Evolutionary conservation across 2,888 invertebrate genomes (phyloP), one percentile per base, ranked within the genome.

Genomic region (Netelia inedita): DNA sequence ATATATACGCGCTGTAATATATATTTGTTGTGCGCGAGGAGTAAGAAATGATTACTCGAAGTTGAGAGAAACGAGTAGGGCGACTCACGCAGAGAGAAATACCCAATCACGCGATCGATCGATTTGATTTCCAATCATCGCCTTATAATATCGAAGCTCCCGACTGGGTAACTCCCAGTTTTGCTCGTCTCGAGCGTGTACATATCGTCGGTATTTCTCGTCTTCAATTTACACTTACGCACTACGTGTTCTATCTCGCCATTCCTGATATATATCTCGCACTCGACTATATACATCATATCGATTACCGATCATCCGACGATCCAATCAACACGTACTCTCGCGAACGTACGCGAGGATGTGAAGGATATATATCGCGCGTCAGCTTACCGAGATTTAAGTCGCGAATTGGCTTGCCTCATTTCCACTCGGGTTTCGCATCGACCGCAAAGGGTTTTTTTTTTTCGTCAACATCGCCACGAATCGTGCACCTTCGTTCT

Each of bases 71-170:
- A 65, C 63, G 65, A 63, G 1, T n/a, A 41, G 28, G 28, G 50
- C 19, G 57, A 19, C 8, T 59, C 57, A 61, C 10, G 3, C 46
- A 9, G 66, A 21, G 43, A 16, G 19, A 53, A 72, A 73, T 74
- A 61, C 41, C 61, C 68, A 74, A 83, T 79, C 69, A 63, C 82
- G 53, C 65, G 75, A 83, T 83, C 82, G 68, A 69, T 79, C 78
- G 79, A 83, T 79, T 83, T 68, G 73, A 79, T 83, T 73, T 83
- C 82, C 82, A 83, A 83, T 83, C 78, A 83, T 80, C 73, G 79
- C 50, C 57, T 35, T 41, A 43, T 55, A 35, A 80, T 66, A 66
- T 75, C 65, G 69, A 59, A 41, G 53, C 69, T 57, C 35, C 35
- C 35, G 46, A n/a, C 57, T 28, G 28, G 43, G 43, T 23, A 74